Conservation (phyloP, 2,113 vertebrate genomes). For the Coreoperca whiteheadi region DNA sequence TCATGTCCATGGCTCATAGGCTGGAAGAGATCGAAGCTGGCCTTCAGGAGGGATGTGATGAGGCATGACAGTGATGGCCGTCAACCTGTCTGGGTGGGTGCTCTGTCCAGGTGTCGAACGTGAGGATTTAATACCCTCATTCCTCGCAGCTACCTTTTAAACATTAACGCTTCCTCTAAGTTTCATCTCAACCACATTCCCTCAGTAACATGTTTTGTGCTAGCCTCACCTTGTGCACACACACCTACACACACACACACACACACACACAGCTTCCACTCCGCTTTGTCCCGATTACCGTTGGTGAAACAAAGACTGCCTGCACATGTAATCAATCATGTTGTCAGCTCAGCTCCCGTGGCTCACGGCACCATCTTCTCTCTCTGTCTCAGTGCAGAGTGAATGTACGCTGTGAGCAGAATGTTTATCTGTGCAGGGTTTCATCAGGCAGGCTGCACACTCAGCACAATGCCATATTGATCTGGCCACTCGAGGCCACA, state of each 20-base stretch:
- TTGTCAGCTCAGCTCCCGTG: slow-evolving; percentile 61
- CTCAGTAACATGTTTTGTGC: slow-evolving; percentile 23
- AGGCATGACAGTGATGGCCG: slow-evolving; percentile 29
- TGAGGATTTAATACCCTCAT: neutral
- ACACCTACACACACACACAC: slow-evolving; percentile 5
- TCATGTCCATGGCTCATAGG: slow-evolving; percentile 78
- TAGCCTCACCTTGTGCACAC: slow-evolving; percentile 45
- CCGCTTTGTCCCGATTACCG: slow-evolving; percentile 66
- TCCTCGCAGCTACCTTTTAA: neutral
- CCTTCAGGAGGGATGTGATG: slow-evolving; percentile 51
- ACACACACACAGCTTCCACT: slow-evolving; percentile 17
- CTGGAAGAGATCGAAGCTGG: slow-evolving; percentile 75
- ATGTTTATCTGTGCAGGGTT: slow-evolving; percentile 72
- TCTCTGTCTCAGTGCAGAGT: slow-evolving; percentile 14
- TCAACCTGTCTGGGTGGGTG: neutral
- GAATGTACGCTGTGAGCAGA: slow-evolving; percentile 48
- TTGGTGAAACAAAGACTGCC: slow-evolving; percentile 71
- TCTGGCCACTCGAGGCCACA: slow-evolving; percentile 60
- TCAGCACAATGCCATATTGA: slow-evolving; percentile 76
- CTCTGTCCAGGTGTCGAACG: neutral
- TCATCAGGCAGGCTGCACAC: slow-evolving; percentile 70
- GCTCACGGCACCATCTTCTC: slow-evolving; percentile 42
- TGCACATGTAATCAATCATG: slow-evolving; percentile 77
- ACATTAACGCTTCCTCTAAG: neutral
- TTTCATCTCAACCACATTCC: slow-evolving; percentile 26